A percentile compares a stretch with the other conserved stretches of the same genome.
These are phyloP conservation scores for Rhopalosiphum nymphaeae DNA, from an alignment of 2,888 invertebrate species.

Conservation along the genomic window DNA sequence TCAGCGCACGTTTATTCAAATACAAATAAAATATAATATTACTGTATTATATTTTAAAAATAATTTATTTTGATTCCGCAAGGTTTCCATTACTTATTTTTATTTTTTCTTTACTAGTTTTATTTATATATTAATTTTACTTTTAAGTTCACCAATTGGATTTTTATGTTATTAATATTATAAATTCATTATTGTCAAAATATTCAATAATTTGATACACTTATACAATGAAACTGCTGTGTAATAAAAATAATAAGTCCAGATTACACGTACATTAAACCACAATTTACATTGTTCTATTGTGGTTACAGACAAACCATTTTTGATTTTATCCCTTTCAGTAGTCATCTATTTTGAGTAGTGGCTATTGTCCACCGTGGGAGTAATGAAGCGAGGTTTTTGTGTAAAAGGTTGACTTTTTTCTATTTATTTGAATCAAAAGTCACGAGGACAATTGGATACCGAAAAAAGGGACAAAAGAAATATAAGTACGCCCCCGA, in stretches of 20 bases:
- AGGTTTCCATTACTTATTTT: not conserved
- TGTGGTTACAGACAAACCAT: not conserved
- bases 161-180: not conserved
- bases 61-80: not conserved
- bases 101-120: not conserved
- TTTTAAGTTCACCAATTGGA: not conserved
- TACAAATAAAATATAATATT: not conserved
- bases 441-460: conserved; percentile 23
- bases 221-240: not conserved
- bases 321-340: not conserved
- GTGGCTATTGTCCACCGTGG: not conserved
- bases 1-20: not conserved
- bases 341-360: not conserved
- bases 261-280: not conserved
- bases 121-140: not conserved
- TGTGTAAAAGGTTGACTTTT: conserved; percentile 19
- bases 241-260: not conserved
- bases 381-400: conserved; percentile 18
- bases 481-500: not conserved
- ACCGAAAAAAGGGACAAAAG: not conserved
- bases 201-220: not conserved
- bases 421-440: conserved; percentile 36
- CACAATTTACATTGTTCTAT: not conserved
- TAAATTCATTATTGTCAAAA: not conserved
- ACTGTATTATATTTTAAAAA: not conserved